These are phyloP conservation scores for Chaetogeoica ovagalla DNA, from an alignment of 2,888 invertebrate species.

Conservation along the genomic window DNA sequence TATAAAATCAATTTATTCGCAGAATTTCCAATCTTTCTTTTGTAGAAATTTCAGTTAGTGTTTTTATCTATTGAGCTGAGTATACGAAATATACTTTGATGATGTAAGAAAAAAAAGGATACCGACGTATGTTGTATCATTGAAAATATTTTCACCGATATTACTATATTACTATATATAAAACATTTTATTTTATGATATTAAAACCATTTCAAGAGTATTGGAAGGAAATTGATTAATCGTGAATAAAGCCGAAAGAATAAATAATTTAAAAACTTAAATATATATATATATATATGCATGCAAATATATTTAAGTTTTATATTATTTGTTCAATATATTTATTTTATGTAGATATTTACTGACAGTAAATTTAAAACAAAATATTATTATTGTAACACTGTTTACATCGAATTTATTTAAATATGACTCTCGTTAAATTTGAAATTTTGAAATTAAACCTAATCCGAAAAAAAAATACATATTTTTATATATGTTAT, in stretches of 20 bases:
- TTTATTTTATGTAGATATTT: too few species aligned
- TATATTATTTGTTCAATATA: too few species aligned
- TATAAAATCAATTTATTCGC: too few species aligned
- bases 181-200: neutral
- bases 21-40: neutral
- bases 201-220: constrained; percentile 12
- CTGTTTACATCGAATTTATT: too few species aligned
- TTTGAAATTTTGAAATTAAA: too few species aligned
- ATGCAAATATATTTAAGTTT: neutral
- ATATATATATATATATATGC: too few species aligned
- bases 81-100: neutral
- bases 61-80: neutral
- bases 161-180: neutral
- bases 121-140: constrained; percentile 1
- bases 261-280: neutral
- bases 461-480: too few species aligned
- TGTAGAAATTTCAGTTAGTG: neutral
- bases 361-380: too few species aligned
- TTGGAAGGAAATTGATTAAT: neutral
- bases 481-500: too few species aligned
- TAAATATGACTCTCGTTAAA: too few species aligned
- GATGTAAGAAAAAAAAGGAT: neutral
- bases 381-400: too few species aligned
- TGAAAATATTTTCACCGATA: neutral
- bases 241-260: neutral